These are phyloP conservation scores for Stichodactyla helianthus DNA, from an alignment of 64 coral and sea anemone species.

Conservation along the genomic window DNA sequence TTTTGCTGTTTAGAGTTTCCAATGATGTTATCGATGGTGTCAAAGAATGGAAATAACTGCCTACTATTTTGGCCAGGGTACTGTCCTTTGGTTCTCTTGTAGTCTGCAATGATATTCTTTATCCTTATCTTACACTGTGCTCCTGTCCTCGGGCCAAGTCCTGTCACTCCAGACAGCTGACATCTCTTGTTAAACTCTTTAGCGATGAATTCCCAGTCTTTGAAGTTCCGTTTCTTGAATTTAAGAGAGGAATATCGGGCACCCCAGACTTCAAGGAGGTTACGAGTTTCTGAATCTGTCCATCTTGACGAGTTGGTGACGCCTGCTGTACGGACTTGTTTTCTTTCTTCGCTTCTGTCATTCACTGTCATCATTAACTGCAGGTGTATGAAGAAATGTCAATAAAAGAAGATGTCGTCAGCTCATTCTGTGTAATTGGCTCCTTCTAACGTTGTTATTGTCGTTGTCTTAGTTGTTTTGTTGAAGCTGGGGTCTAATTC, in stretches of 20 bases:
- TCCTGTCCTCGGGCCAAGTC: constrained; percentile 69
- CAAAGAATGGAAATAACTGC: constrained; percentile 66
- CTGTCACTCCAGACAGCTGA: constrained; percentile 22
- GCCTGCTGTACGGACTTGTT: constrained; percentile 3
- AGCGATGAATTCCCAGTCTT: constrained; percentile 87
- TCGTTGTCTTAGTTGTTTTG: not conserved
- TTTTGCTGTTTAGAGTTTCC: not conserved
- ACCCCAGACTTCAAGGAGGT: constrained; percentile 70
- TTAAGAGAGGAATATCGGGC: constrained; percentile 59
- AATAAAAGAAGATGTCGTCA: not conserved
- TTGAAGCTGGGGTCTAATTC: too few relatives aligned
- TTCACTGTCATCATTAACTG: not conserved
- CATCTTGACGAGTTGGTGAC: constrained; percentile 78
- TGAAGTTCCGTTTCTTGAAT: constrained; percentile 73
- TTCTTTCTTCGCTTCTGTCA: not conserved
- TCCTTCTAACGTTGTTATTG: not conserved
- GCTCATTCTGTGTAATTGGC: not conserved
- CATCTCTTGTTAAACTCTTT: constrained; percentile 74
- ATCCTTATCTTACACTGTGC: constrained; percentile 89
- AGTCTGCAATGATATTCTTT: constrained; percentile 80
- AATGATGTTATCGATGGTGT: constrained; percentile 63
- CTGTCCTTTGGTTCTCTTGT: constrained; percentile 69
- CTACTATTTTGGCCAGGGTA: constrained; percentile 38
- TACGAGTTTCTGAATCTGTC: constrained; percentile 68
- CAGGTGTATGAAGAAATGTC: not conserved